phyloP scores from a whole-genome alignment of 2,797 vertebrate genomes.

The Coregonus sp. region DNA sequence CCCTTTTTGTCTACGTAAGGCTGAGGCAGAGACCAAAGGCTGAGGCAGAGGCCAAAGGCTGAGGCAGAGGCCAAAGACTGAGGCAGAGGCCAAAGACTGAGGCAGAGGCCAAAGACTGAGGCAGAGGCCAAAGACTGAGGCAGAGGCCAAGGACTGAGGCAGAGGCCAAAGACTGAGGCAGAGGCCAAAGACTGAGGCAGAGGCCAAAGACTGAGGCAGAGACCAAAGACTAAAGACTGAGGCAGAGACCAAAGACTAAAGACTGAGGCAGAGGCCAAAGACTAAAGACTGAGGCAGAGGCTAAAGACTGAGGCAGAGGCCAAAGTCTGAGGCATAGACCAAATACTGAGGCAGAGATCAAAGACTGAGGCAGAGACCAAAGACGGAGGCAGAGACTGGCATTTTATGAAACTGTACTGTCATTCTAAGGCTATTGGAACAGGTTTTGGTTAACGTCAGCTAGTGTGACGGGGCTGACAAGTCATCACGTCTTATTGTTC shows the following conservation, averaged over 20 bases:
- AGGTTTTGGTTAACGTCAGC: too few species aligned
- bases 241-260: slow-evolving; percentile 43
- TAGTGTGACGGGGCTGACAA: too few species aligned
- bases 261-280: slow-evolving; percentile 38
- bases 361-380: slow-evolving; percentile 38
- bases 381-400: too few species aligned
- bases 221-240: background rate
- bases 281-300: slow-evolving; percentile 44
- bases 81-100: slow-evolving; percentile 40
- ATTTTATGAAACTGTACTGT: too few species aligned
- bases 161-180: slow-evolving; percentile 30
- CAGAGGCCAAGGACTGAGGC: too few species aligned
- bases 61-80: background rate
- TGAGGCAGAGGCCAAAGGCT: slow-evolving; percentile 38
- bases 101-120: slow-evolving; percentile 43
- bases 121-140: slow-evolving; percentile 39
- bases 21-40: slow-evolving; percentile 44
- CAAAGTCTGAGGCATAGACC: too few species aligned
- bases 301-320: slow-evolving; percentile 39
- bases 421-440: too few species aligned
- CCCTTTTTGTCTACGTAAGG: background rate
- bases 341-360: slow-evolving; percentile 43
- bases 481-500: too few species aligned
- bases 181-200: slow-evolving; percentile 43
- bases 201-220: slow-evolving; percentile 13